Evolutionary conservation across 2,113 vertebrate species (phyloP), one percentile per base, ranked within the genome.

Genomic region (Apodemus sylvaticus): DNA sequence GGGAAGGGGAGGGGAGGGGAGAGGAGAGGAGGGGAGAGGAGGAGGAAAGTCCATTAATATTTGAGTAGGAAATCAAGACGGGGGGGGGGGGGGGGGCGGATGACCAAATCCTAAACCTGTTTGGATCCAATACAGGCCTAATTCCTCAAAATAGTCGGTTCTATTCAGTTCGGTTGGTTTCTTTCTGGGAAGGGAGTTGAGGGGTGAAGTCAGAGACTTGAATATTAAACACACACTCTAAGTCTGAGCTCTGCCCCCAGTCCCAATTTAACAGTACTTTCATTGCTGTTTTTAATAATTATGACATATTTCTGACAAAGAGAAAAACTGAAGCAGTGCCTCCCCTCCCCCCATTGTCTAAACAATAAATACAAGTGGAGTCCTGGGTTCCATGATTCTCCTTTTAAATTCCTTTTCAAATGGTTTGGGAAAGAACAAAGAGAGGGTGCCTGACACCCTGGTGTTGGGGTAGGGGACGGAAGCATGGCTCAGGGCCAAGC

Each of bases 341-440:
- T 7, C 45, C 7, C 45, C n/a, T n/a, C 45, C 24, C 85, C 58
- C 7, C 11, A 29, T 19, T 13, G 71, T 34, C 55, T 45, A 88
- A 92, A 66, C 86, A 60, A 48, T 88, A 87, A 73, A 91, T 66
- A 51, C 29, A 77, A 20, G 1, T 34, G 12, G 31, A 77, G 64
- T 8, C 39, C 78, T 64, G 31, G 51, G 48, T 62, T 91, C 51
- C 45, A 60, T 85, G 78, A 16, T 88, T 70, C 31, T 89, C n/a
- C 86, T 64, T 74, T 60, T 19, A 77, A 31, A 73, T 42, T 86
- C 64, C 26, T 85, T 85, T 66, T 66, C 82, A 85, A 89, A 76
- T 87, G 74, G 70, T n/a, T 92, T 94, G 26, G 53, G n/a, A 74
- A 94, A 90, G 60, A 86, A 93, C 68, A 87, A 86, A 77, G 86